Base-by-base conservation (phyloP, 2,113 vertebrate species). In the Callipepla squamata region DNA sequence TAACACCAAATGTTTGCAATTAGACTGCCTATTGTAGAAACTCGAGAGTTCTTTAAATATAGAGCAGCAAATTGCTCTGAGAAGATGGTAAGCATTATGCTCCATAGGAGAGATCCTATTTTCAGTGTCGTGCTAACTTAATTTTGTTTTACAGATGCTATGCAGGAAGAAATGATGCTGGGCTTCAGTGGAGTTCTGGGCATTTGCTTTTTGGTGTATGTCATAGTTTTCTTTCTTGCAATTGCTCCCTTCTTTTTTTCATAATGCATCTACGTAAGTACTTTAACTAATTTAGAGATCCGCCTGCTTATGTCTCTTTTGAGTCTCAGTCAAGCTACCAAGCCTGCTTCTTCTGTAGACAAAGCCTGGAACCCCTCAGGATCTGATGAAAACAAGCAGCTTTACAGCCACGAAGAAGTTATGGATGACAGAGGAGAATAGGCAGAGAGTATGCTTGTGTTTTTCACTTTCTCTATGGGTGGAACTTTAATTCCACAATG, bases 1-100 rank as follows among this genome's bases (percentile, higher is more conserved):
- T 89, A 95, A 90, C 77, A 72, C 63, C 88, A 91, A 94, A 81
- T 92, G 74, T 93, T 96, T 97, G 90, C 81, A 95, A 89, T 96
- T 95, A 96, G 70, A 53, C 73, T 38, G 21, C 66, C 53, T 96
- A 79, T 89, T 96, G 95, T 65, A 80, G 66, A 79, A 85, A 93
- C 66, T 90, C 82, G 62, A 69, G 70, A 74, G 69, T 66, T 94
- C 80, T 80, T 87, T 84, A 66, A 90, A 92, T 93, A 76, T 55
- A 75, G 63, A 92, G 58, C 36, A 76, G 58, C 26, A 90, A 95
- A 96, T 96, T 90, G 55, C 63, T 97, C 72, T 88, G 69, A 85
- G 80, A 95, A 85, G 86, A 91, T 90, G 88, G 82, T 48, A 87
- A 65, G 25, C 84, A 96, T 93, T 89, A 87, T 92, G 32, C 36